Percentiles rank a stretch among this genome's conserved stretches.
Evolutionary conservation across 2,888 invertebrate species (phyloP).

Genomic region (Parnassius apollo): DNA sequence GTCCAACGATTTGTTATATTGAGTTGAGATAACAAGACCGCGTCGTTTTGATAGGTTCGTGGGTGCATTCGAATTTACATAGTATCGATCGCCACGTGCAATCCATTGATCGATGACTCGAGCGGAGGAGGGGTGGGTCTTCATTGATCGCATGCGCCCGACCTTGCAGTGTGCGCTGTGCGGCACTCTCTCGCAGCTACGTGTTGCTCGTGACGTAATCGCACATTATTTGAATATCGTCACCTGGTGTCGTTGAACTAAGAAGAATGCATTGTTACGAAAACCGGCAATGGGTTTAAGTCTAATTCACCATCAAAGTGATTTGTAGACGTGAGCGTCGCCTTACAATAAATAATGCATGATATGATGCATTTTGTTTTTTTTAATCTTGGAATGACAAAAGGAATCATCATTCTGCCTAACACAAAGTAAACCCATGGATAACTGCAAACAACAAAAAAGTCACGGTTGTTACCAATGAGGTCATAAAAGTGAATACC

Average conservation of each 20-base stretch:
- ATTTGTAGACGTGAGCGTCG: neutral
- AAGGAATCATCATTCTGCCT: neutral
- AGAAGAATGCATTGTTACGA: slow-evolving; percentile 44
- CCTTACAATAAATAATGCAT: neutral
- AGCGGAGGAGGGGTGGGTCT: slow-evolving; percentile 42
- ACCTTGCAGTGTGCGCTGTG: slow-evolving; percentile 50
- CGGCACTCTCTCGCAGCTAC: slow-evolving; percentile 35
- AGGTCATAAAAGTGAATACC: no score
- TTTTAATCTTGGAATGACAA: neutral
- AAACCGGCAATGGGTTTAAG: slow-evolving; percentile 6
- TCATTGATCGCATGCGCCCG: slow-evolving; percentile 61
- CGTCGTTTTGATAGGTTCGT: slow-evolving; percentile 22
- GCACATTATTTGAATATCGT: slow-evolving; percentile 54
- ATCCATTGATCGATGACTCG: slow-evolving; percentile 62
- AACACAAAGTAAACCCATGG: no score
- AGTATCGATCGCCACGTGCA: slow-evolving; percentile 67
- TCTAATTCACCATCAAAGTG: neutral
- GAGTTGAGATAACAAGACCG: slow-evolving; percentile 9
- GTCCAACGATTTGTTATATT: slow-evolving; percentile 1
- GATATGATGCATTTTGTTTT: neutral
- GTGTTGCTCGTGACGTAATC: slow-evolving; percentile 48
- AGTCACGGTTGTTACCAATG: no score
- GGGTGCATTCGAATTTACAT: slow-evolving; percentile 41
- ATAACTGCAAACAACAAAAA: no score
- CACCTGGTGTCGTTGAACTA: slow-evolving; percentile 54